Conservation (phyloP, 1,140 invertebrate genomes). For the Achroia grisella region DNA sequence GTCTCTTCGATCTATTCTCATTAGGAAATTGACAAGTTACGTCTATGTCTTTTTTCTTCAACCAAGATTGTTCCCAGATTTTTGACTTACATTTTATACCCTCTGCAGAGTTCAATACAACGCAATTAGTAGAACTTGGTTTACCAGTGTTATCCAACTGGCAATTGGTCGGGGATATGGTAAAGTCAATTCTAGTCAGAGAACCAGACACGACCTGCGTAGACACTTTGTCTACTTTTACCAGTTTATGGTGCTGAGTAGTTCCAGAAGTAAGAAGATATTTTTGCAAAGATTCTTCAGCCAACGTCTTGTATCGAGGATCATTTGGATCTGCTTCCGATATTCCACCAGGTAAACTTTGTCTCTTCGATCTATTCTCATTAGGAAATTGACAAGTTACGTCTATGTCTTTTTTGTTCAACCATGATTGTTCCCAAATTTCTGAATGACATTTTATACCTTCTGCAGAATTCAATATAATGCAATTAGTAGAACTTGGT, state of each 20-base stretch:
- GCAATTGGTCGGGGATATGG: background rate
- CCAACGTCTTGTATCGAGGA: slow-evolving; percentile 6
- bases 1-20: slow-evolving; percentile 6
- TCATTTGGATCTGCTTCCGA: slow-evolving; percentile 2
- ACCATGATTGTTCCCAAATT: slow-evolving; percentile 76
- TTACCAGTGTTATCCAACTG: no score
- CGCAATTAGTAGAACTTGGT: no score
- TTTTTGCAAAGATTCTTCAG: slow-evolving; percentile 11
- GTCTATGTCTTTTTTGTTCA: slow-evolving; percentile 16
- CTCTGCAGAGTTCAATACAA: slow-evolving; percentile 2
- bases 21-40: slow-evolving; percentile 15
- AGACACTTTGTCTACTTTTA: slow-evolving; percentile 3
- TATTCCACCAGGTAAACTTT: slow-evolving; percentile 2
- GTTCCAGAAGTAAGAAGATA: background rate
- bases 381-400: slow-evolving; percentile 6
- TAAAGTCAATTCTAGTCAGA: slow-evolving; percentile 10
- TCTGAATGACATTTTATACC: slow-evolving; percentile 62
- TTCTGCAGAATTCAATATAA: no score
- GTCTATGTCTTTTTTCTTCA: slow-evolving; percentile 21
- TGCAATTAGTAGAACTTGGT: no score
- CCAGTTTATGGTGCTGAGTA: slow-evolving; percentile 1
- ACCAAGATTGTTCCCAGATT: slow-evolving; percentile 24
- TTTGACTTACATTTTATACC: slow-evolving; percentile 11
- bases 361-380: background rate
- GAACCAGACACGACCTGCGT: slow-evolving; percentile 13